These are phyloP conservation scores for Caenorhabditis doughertyi DNA, from an alignment of 2,888 invertebrate genomes.

Conservation along the genomic window DNA sequence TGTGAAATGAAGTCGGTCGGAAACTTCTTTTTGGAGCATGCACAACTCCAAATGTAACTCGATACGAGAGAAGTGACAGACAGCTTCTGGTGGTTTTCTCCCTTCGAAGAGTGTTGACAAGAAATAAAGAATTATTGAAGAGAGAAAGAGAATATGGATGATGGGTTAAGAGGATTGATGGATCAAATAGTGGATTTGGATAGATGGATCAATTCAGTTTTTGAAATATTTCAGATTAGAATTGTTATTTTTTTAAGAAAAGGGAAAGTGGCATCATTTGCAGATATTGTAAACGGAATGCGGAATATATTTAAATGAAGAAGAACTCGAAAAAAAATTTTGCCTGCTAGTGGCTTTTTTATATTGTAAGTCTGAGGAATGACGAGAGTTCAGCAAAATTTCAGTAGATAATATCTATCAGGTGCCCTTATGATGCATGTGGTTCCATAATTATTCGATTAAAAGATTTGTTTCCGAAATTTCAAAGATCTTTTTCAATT, in stretches of 20 bases:
- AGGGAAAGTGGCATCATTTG: too few relatives aligned
- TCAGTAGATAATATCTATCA: too few relatives aligned
- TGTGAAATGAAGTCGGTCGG: constrained; percentile 54
- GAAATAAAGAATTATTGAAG: constrained; percentile 4
- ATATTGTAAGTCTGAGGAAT: too few relatives aligned
- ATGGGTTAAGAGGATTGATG: constrained; percentile 43
- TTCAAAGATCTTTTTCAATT: too few relatives aligned
- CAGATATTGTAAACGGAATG: too few relatives aligned
- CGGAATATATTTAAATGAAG: too few relatives aligned
- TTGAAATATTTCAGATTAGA: constrained; percentile 3
- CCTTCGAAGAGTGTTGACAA: constrained; percentile 22
- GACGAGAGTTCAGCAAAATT: too few relatives aligned
- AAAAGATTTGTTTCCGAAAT: too few relatives aligned
- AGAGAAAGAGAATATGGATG: constrained; percentile 3
- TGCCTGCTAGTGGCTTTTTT: too few relatives aligned
- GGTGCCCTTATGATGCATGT: too few relatives aligned
- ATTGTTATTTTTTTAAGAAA: constrained; percentile 9
- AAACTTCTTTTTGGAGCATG: constrained; percentile 23
- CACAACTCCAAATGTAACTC: constrained; percentile 38
- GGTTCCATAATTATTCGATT: too few relatives aligned
- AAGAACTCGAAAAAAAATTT: too few relatives aligned
- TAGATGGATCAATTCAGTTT: not conserved
- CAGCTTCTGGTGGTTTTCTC: constrained; percentile 38
- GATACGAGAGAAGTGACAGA: constrained; percentile 35
- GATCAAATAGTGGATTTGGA: constrained; percentile 4